Base-by-base conservation (phyloP, 30 jellyfish, hydroid and myxozoan genomes). In the Pelagia noctiluca region DNA sequence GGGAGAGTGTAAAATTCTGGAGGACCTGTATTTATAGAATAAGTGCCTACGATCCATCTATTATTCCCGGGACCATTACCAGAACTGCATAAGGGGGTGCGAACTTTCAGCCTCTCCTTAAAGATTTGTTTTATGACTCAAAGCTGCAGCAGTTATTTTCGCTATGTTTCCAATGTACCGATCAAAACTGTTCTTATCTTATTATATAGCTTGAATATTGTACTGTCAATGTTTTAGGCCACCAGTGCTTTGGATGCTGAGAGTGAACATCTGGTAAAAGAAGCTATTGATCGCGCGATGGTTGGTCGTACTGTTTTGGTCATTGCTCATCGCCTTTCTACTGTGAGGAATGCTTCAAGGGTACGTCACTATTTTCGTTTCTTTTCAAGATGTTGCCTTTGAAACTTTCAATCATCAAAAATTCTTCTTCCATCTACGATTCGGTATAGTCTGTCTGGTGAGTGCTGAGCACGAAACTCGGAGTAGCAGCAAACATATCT, bases 221-320 rank as follows among this genome's bases (percentile, higher is more conserved):
- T 42, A 5, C 12, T 42, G 8, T 16, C 57, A 42, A 42, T 42
- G 8, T 42, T 5, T 16, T 32, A 92, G 98, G 98, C 98, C 26
- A 92, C 98, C 33, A 92, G 98, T 54, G 98, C 98, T 1, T 64
- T 92, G 69, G 98, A 92, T 78, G 97, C 98, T 21, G 98, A 92
- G 47, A 92, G 98, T 66, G 98, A 92, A 76, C 97, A 86, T 70
- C 71, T 92, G 26, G 98, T 92, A 2, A 89, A 92, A 50, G 98
- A 92, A 38, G 98, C 98, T 23, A 92, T 92, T 36, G 98, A 92
- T 63, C 50, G 98, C 73, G 98, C 98, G n/a, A 92, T 92, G 98
- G 85, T 83, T 66, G 98, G 97, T 16, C 71, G 98, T 37, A 92
- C 98, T 23, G 98, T 92, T 31, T 65, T 92, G 21, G 98, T 92